Conservation (phyloP, 2,113 vertebrate genomes). For the Gopherus flavomarginatus region DNA sequence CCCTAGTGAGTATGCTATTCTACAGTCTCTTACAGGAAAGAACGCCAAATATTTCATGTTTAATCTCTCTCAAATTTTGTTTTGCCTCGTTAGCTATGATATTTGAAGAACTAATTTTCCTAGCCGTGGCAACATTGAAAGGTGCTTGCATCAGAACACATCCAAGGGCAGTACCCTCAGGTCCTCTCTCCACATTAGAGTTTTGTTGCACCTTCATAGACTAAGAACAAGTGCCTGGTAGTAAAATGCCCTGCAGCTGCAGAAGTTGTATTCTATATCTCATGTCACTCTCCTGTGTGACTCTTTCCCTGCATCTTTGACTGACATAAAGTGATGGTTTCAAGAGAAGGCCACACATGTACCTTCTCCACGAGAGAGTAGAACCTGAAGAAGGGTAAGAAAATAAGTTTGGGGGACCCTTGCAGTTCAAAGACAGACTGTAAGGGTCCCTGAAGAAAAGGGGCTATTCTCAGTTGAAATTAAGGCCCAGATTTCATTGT, state of each 20-base stretch:
- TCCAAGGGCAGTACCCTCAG: fast-evolving
- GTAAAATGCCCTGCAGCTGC: neutral
- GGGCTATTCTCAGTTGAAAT: neutral
- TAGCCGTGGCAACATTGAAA: neutral
- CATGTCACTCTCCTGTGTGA: neutral
- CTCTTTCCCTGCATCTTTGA: neutral
- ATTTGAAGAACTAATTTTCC: neutral
- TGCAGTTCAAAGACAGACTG: neutral
- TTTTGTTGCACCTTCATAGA: neutral
- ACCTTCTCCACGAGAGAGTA: neutral
- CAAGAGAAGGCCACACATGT: neutral
- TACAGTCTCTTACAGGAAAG: neutral
- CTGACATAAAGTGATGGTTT: neutral
- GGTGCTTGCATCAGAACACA: fast-evolving
- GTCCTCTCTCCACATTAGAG: neutral
- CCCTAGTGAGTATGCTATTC: neutral
- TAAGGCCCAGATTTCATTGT: neutral
- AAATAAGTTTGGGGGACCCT: neutral
- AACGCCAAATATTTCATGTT: neutral
- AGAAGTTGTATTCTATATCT: neutral
- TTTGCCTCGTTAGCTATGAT: neutral
- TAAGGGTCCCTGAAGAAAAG: neutral
- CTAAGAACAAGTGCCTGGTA: fast-evolving
- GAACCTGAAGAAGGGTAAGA: neutral
- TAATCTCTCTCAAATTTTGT: neutral